These are phyloP conservation scores for Pseudomyrmex sp. DNA, from an alignment of 1,140 invertebrate genomes.

Conservation along the genomic window DNA sequence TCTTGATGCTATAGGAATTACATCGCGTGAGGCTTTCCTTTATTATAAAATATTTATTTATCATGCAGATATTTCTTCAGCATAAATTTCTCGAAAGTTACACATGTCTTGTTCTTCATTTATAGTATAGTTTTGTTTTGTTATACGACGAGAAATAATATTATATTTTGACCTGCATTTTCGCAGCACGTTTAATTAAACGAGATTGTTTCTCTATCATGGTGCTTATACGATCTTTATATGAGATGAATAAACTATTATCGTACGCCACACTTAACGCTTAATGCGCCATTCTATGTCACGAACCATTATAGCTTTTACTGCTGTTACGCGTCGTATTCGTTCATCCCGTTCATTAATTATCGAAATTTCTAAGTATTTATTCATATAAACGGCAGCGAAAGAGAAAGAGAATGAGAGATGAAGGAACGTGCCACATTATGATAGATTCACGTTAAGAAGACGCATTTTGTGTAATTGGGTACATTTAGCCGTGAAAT, in stretches of 20 bases:
- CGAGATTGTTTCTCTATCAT: not conserved
- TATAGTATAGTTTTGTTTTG: not conserved
- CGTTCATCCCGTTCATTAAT: not conserved
- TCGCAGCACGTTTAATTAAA: constrained; percentile 2
- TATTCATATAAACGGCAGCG: not conserved
- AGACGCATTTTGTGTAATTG: not conserved
- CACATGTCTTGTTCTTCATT: not conserved
- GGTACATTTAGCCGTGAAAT: not conserved
- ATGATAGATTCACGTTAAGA: constrained; percentile 6
- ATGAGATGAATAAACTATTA: constrained; percentile 21
- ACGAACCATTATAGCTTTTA: constrained; percentile 6
- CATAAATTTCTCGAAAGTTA: not conserved
- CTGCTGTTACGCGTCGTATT: not conserved
- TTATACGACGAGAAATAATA: not conserved
- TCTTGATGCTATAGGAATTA: constrained; percentile 8
- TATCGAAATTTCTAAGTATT: constrained; percentile 6
- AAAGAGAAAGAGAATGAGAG: not conserved
- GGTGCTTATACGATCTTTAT: not conserved
- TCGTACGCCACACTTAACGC: constrained; percentile 12
- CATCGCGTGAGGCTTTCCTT: constrained; percentile 1
- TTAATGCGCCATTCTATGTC: not conserved
- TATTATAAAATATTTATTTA: not conserved
- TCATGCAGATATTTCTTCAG: not conserved
- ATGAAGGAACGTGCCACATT: not conserved
- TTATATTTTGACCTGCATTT: not conserved